phyloP scores from a whole-genome alignment of 2,888 invertebrate species.

The Antheraea assamensis region DNA sequence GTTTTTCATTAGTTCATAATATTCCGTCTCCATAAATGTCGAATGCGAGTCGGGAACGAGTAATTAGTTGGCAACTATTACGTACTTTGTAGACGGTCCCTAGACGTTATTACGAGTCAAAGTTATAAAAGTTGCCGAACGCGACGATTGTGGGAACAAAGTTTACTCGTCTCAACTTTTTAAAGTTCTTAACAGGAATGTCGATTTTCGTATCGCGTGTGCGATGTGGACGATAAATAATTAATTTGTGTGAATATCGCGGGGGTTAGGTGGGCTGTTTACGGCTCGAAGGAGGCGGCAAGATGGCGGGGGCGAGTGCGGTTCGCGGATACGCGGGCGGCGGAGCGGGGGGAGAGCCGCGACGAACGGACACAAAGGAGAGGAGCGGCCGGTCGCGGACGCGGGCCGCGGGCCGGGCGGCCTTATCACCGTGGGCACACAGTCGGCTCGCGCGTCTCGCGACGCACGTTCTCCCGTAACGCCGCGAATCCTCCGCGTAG shows the following conservation, averaged over 20 bases:
- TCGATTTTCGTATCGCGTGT: conserved; percentile 22
- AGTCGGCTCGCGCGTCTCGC: conserved; percentile 72
- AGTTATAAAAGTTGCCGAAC: conserved; percentile 59
- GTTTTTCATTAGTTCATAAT: conserved; percentile 9
- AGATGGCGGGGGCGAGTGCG: conserved; percentile 55
- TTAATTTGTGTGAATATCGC: conserved; percentile 69
- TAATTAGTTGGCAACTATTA: conserved; percentile 54
- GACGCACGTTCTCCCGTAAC: conserved; percentile 57
- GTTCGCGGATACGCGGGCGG: conserved; percentile 34
- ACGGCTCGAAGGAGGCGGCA: conserved; percentile 55
- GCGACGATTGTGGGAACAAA: conserved; percentile 38
- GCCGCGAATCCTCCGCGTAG: conserved; percentile 42
- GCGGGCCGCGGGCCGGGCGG: conserved; percentile 67
- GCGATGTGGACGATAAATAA: conserved; percentile 61
- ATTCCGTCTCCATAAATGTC: neutral
- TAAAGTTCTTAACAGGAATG: conserved; percentile 5
- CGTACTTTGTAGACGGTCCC: conserved; percentile 53
- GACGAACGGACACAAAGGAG: conserved; percentile 81
- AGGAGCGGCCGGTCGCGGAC: conserved; percentile 75
- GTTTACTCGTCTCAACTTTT: conserved; percentile 18
- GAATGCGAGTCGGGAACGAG: conserved; percentile 29
- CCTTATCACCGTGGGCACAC: conserved; percentile 76
- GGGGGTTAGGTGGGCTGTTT: conserved; percentile 67
- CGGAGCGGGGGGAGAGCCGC: conserved; percentile 36
- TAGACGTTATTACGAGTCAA: conserved; percentile 61